These are phyloP conservation scores for Cerastis leucographa DNA, from an alignment of 2,888 invertebrate genomes.

Conservation along the genomic window DNA sequence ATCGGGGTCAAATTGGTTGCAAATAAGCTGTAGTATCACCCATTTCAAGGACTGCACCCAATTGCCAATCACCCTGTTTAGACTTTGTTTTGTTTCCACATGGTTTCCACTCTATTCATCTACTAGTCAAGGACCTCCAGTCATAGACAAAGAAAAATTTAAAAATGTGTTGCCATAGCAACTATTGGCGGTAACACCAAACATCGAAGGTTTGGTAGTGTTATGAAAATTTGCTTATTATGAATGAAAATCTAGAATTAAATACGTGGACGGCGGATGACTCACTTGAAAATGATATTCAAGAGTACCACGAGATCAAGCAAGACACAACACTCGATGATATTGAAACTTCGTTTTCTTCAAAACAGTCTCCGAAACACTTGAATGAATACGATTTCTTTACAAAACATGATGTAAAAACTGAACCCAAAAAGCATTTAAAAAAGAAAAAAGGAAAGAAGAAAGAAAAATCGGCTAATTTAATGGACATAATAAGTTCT, in stretches of 20 bases:
- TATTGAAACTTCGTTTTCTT: slow-evolving; percentile 66
- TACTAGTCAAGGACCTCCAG: no score
- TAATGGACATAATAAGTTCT: slow-evolving; percentile 82
- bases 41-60: no score
- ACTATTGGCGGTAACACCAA: slow-evolving; percentile 57
- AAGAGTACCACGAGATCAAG: slow-evolving; percentile 85
- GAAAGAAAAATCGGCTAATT: slow-evolving; percentile 71
- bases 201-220: slow-evolving; percentile 60
- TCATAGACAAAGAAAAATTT: slow-evolving; percentile 10
- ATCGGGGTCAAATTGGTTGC: no score
- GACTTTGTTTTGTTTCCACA: background rate
- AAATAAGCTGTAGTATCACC: no score
- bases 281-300: slow-evolving; percentile 75
- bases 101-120: background rate
- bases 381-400: slow-evolving; percentile 82
- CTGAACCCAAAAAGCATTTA: slow-evolving; percentile 64
- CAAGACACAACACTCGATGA: slow-evolving; percentile 66
- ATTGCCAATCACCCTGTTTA: no score
- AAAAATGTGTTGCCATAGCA: slow-evolving; percentile 68
- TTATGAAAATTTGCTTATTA: slow-evolving; percentile 56
- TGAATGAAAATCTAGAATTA: slow-evolving; percentile 82
- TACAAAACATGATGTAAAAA: slow-evolving; percentile 74
- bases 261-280: slow-evolving; percentile 69
- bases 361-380: slow-evolving; percentile 65
- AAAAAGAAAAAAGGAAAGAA: slow-evolving; percentile 79